Base-by-base conservation (phyloP, 2,888 invertebrate genomes). In the Corbicula japonica region DNA sequence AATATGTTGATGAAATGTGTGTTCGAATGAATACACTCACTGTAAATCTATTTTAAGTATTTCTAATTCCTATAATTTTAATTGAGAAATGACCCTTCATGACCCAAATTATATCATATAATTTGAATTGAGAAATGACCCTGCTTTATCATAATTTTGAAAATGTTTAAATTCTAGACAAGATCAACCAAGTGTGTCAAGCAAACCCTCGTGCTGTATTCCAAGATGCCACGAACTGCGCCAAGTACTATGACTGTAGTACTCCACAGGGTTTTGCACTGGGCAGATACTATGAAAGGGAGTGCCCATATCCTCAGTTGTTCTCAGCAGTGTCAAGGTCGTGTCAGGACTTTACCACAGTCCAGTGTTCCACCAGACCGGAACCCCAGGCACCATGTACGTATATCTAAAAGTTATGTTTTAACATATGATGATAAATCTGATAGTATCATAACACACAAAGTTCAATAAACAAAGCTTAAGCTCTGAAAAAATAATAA, bases 301-400 rank as follows among this genome's bases (percentile, higher is more conserved):
- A 86, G 46, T 86, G 86, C 58, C 41, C 46, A n/a, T 86, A 86
- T 41, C 86, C 86, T 12, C 75, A 84, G 30, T 66, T 86, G 2
- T 86, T 80, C 78, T 75, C 79, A 15, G 38, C 60, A 4, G 34
- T 6, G 1, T 46, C 66, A 15, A 46, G 65, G 26, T 32, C 44
- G 12, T 86, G 86, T 70, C 60, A 79, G 65, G 56, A 70, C 2
- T 86, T 83, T 61, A 71, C 72, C 10, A 69, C 66, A 23, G 86
- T 86, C 3, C 58, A 68, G 12, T 86, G 86, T 71, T 69, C 58
- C 0, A 50, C 35, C 1, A 76, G 84, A 34, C 44, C 32, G 28
- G 86, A 85, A 72, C 85, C 85, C 10, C 78, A 80, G 52, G 80
- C 83, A 30, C 85, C 86, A 15, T 87, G 86, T 87, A 83, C 60